Base-by-base conservation (phyloP, 2,797 vertebrate species). In the Graptemys geographica region DNA sequence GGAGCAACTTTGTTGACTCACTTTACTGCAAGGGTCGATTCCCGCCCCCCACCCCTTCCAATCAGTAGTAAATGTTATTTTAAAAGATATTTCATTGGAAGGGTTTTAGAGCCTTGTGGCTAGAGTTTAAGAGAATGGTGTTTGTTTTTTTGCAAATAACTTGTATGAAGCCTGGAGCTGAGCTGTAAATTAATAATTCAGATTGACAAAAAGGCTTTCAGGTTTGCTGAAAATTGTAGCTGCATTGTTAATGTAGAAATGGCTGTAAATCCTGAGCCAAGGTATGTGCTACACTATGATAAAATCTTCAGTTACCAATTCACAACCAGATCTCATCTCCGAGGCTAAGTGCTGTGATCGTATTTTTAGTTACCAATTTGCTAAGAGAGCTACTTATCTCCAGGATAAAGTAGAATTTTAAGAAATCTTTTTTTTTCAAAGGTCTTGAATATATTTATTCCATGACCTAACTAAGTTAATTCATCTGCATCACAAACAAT, bases 1-100 rank as follows among this genome's bases (percentile, higher is more conserved):
- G 93, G 37, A 94, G 93, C 86, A 86, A 94, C 69, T 87, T 44
- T 82, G 94, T 5, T 84, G 87, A 95, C 6, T 82, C 87, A 96
- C 52, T 25, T 96, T 95, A 83, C 37, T 85, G n/a, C 1, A 5
- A 93, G 89, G 56, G 89, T 86, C 91, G 65, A 59, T 90, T 79
- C n/a, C n/a, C 3, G 2, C 23, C 25, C 16, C 18, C 16, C 31
- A 28, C 15, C 2, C 4, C 59, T 9, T 13, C 4, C 25, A 0
- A 0, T 52, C 69, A 11, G 76, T 80, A 41, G 79, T 47, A 94
- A 83, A 93, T 90, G 53, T 82, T 4, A 89, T 84, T 90, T 88
- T 53, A 90, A 93, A 92, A 0, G 0, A 47, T 47, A 47, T 76
- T 76, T 76, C 72, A 76, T 52, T 82, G 41, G 49, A 31, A 76